A percentile compares a stretch with the other conserved stretches of the same genome.
These are phyloP conservation scores for Macroglossus sobrinus DNA, from an alignment of 2,113 vertebrate genomes.

Conservation along the genomic window DNA sequence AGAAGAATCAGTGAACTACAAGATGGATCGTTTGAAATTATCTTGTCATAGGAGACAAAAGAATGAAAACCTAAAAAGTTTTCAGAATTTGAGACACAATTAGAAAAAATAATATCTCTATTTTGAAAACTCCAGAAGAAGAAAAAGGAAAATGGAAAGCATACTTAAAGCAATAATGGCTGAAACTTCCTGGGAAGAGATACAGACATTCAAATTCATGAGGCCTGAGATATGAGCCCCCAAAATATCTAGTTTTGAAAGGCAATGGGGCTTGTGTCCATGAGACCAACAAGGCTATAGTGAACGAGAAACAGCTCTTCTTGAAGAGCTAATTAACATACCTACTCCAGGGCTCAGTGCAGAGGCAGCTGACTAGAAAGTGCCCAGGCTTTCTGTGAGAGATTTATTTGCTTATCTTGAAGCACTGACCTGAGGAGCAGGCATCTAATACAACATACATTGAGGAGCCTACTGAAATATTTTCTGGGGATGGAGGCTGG, in stretches of 20 bases:
- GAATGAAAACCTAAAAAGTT: neutral
- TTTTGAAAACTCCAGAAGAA: neutral
- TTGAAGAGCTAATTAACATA: neutral
- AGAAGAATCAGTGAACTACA: neutral
- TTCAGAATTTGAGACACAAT: neutral
- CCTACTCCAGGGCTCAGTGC: too few species aligned
- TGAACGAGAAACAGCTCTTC: neutral
- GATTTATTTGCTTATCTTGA: neutral
- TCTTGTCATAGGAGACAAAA: neutral
- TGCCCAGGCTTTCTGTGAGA: neutral
- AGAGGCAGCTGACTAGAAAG: neutral
- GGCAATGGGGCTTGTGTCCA: neutral
- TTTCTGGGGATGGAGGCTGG: neutral
- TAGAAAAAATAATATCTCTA: neutral
- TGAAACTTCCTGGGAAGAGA: neutral
- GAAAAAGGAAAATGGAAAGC: neutral
- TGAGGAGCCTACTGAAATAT: neutral
- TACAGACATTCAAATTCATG: neutral
- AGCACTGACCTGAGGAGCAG: neutral
- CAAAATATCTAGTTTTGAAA: neutral
- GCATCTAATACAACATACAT: neutral
- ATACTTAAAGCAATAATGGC: neutral
- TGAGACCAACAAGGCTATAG: neutral
- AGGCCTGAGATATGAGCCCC: neutral
- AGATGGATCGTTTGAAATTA: neutral